These are phyloP conservation scores for Beaufortia kweichowensis DNA, from an alignment of 2,113 vertebrate species.

Conservation along the genomic window DNA sequence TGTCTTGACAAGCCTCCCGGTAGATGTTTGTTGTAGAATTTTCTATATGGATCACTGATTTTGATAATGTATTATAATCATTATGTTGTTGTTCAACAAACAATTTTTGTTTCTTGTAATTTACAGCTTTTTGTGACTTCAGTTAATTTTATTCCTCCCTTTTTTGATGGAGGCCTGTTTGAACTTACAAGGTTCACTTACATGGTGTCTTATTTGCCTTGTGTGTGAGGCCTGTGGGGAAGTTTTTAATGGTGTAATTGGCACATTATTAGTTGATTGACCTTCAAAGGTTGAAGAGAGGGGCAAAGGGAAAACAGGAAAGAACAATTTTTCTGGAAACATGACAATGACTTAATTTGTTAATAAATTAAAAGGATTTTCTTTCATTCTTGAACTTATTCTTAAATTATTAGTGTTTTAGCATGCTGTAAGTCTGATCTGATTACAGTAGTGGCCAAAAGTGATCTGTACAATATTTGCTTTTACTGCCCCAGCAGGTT, in stretches of 20 bases:
- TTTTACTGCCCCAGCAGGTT: no score
- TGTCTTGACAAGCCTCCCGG: not conserved
- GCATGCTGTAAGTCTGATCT: no score
- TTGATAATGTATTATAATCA: constrained; percentile 4
- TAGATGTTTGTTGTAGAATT: not conserved
- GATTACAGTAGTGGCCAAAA: no score
- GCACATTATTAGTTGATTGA: constrained; percentile 73
- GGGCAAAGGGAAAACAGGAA: not conserved
- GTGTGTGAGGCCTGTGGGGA: constrained; percentile 58
- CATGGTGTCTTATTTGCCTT: constrained; percentile 42
- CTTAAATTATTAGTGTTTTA: no score
- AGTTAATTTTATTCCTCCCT: not conserved
- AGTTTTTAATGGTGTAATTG: constrained; percentile 66
- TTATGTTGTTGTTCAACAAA: not conserved
- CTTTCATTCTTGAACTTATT: not conserved
- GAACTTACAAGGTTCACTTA: constrained; percentile 55
- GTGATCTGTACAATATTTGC: no score
- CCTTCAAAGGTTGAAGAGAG: constrained; percentile 44
- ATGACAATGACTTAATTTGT: not conserved
- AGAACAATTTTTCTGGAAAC: not conserved
- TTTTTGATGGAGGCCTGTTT: constrained; percentile 46
- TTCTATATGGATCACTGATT: not conserved
- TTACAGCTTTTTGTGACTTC: not conserved
- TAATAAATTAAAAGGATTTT: not conserved
- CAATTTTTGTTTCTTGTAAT: not conserved